phyloP scores from a whole-genome alignment of 2,888 invertebrate genomes.

The Cryptops parisi region DNA sequence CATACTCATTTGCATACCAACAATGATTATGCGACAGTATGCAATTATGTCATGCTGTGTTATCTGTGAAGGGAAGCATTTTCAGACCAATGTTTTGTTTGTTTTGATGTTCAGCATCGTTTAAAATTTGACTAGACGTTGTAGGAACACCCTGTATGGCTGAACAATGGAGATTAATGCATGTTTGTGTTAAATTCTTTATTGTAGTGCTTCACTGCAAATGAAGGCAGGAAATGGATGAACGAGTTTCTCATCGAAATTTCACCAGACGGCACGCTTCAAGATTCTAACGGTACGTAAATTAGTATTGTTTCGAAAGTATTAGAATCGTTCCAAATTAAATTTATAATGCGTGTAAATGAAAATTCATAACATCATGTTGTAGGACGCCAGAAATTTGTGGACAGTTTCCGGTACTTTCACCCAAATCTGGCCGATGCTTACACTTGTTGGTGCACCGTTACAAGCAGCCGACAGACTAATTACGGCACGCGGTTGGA shows the following conservation, averaged over 20 bases:
- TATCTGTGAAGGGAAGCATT: too few relatives aligned
- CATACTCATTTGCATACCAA: too few relatives aligned
- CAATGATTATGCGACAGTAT: too few relatives aligned
- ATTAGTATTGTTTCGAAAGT: too few relatives aligned
- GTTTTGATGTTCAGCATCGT: too few relatives aligned
- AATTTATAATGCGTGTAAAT: not conserved
- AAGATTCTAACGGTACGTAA: not conserved
- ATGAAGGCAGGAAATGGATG: not conserved
- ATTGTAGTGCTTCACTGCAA: not conserved
- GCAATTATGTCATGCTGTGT: too few relatives aligned
- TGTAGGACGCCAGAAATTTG: slow-evolving; percentile 23
- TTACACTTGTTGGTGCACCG: slow-evolving; percentile 38
- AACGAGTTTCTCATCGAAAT: not conserved
- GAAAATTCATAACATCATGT: too few relatives aligned
- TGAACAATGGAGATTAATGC: not conserved
- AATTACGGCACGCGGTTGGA: slow-evolving; percentile 39
- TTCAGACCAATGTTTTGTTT: too few relatives aligned
- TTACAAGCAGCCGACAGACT: slow-evolving; percentile 32
- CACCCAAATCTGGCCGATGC: slow-evolving; percentile 31
- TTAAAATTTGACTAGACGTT: too few relatives aligned
- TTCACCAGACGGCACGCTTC: not conserved
- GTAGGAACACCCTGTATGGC: too few relatives aligned
- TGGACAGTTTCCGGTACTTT: slow-evolving; percentile 35
- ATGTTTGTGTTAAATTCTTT: not conserved
- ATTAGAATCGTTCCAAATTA: not conserved